A percentile compares a stretch with the other conserved stretches of the same genome.
Evolutionary conservation across 2,888 invertebrate genomes (phyloP).

Genomic region (Thumatha senex): DNA sequence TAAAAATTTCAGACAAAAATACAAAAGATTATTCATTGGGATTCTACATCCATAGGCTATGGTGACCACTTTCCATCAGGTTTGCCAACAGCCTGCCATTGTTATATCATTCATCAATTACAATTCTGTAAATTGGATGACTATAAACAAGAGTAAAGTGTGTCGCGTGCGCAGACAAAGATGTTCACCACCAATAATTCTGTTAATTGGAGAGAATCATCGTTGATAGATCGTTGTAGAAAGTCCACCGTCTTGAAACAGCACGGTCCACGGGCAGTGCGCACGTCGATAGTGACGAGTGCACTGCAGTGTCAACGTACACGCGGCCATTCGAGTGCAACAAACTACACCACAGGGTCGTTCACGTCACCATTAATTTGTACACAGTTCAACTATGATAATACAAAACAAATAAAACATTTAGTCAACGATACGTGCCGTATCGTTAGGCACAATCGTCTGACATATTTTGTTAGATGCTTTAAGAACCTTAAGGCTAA

Average conservation of each 20-base stretch:
- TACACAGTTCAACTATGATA: constrained; percentile 49
- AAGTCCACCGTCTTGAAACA: constrained; percentile 50
- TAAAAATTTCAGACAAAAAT: not conserved
- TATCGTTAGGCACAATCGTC: not conserved
- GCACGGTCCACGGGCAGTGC: constrained; percentile 10
- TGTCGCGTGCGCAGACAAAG: constrained; percentile 71
- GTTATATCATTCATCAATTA: no score
- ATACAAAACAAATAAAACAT: constrained; percentile 18
- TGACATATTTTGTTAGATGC: not conserved
- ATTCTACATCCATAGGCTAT: no score
- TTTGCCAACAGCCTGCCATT: no score
- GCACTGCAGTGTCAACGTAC: constrained; percentile 68
- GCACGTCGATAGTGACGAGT: constrained; percentile 38
- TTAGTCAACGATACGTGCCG: constrained; percentile 12
- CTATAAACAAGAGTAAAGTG: constrained; percentile 73
- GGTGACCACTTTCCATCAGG: no score
- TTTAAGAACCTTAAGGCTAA: no score
- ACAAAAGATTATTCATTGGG: no score
- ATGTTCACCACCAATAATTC: no score
- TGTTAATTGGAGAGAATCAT: constrained; percentile 83
- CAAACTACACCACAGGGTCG: constrained; percentile 63
- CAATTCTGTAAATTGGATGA: no score
- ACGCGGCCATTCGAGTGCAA: constrained; percentile 58
- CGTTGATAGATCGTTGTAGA: no score
- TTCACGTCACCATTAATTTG: constrained; percentile 63